Conservation (phyloP, 1,140 invertebrate species). For the Phthorimaea operculella region DNA sequence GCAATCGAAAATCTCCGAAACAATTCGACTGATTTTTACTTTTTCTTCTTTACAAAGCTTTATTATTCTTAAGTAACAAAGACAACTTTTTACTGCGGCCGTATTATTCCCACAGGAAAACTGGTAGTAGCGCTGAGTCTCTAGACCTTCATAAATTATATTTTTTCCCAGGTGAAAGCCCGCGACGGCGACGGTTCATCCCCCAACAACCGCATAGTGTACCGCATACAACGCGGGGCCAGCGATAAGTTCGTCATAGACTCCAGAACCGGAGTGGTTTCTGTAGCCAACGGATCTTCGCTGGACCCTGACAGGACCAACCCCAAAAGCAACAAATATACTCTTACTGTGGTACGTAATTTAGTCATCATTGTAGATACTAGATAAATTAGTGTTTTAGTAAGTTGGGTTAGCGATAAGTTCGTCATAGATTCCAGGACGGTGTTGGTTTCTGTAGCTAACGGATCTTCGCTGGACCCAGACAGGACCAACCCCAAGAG, state of each 20-base stretch:
- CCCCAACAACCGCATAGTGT: slow-evolving; percentile 88
- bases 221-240: slow-evolving; percentile 87
- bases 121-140: no score
- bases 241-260: slow-evolving; percentile 94
- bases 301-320: slow-evolving; percentile 90
- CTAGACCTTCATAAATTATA: slow-evolving; percentile 5
- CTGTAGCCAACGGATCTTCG: slow-evolving; percentile 85
- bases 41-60: no score
- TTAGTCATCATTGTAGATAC: no score
- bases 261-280: slow-evolving; percentile 81
- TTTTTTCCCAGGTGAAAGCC: slow-evolving; percentile 73
- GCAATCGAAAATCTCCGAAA: no score
- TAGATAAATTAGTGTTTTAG: no score
- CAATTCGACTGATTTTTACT: no score
- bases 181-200: slow-evolving; percentile 86
- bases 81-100: no score
- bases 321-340: slow-evolving; percentile 76
- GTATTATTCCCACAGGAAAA: no score
- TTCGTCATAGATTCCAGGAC: slow-evolving; percentile 87
- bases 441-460: slow-evolving; percentile 86
- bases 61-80: no score
- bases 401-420: slow-evolving; percentile 91
- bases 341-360: slow-evolving; percentile 72
- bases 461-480: slow-evolving; percentile 88
- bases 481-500: slow-evolving; percentile 84